Conservation (phyloP, 2,113 vertebrate genomes). For the Pithys albifrons region DNA sequence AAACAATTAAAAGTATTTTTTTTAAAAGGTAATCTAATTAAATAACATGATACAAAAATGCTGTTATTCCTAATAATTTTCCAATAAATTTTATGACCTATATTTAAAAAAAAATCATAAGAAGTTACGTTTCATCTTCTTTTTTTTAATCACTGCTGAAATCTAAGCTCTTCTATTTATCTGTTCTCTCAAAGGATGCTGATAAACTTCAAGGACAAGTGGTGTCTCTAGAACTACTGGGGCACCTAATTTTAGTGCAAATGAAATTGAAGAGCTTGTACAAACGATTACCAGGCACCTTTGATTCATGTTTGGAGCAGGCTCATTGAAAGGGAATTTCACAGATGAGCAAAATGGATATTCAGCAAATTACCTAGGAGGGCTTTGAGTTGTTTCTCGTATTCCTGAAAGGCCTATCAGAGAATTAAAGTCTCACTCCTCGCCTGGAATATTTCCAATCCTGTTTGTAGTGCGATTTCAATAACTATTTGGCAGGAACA, state of each 20-base stretch:
- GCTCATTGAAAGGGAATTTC: neutral
- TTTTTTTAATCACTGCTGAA: neutral
- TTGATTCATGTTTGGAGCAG: conserved; percentile 1
- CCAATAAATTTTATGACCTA: neutral
- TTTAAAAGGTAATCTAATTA: neutral
- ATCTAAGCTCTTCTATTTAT: neutral
- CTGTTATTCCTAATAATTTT: neutral
- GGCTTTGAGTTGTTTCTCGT: neutral
- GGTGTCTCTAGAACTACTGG: conserved; percentile 14
- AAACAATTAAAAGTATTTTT: neutral
- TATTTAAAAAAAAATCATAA: neutral
- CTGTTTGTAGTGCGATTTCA: neutral
- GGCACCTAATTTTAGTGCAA: conserved; percentile 64
- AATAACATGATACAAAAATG: neutral
- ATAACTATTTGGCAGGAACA: neutral
- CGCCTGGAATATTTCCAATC: neutral
- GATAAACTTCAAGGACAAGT: conserved; percentile 50
- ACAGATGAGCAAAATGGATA: neutral
- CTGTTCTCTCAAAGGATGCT: conserved; percentile 12
- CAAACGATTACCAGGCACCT: conserved; percentile 34
- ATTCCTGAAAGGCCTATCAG: neutral
- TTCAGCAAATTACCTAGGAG: neutral
- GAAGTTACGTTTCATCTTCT: neutral
- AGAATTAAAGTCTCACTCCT: neutral
- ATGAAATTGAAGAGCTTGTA: conserved; percentile 49